These are phyloP conservation scores for Trachelus iudaicus DNA, from an alignment of 2,888 invertebrate species.

Conservation along the genomic window DNA sequence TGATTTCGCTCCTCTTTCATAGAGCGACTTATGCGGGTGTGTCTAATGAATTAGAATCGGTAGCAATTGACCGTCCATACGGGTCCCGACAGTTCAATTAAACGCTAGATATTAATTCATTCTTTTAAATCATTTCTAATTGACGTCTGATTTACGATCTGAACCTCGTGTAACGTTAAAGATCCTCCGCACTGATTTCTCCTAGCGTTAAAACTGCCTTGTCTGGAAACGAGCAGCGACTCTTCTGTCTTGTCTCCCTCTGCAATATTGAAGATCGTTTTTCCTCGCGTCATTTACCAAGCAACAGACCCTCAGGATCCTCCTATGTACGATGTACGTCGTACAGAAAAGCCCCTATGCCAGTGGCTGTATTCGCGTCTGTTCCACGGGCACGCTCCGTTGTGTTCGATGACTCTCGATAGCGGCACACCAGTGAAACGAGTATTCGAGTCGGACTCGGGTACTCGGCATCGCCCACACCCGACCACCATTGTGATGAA, in stretches of 20 bases:
- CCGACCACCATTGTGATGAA: conserved; percentile 29
- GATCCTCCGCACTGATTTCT: neutral
- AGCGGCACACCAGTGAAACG: conserved; percentile 4
- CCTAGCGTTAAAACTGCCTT: neutral
- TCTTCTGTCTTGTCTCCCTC: neutral
- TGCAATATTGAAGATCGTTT: neutral
- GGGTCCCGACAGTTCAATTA: neutral
- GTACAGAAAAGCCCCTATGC: neutral
- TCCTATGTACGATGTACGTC: neutral
- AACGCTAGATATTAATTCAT: neutral
- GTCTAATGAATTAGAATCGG: conserved; percentile 35
- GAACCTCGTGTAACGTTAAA: neutral
- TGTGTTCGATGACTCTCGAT: conserved; percentile 16
- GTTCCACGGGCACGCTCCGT: neutral
- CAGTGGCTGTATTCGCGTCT: neutral
- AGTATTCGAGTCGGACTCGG: conserved; percentile 9
- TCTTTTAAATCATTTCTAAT: neutral
- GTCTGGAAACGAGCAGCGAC: neutral
- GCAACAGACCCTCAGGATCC: neutral
- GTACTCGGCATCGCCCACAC: conserved; percentile 22
- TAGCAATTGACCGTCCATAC: conserved; percentile 4
- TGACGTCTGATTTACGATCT: neutral
- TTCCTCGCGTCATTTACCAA: neutral
- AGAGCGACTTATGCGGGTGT: conserved; percentile 38
- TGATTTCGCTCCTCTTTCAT: conserved; percentile 41